Conservation (phyloP, 2,888 invertebrate genomes). For the Priocnemis perturbator region DNA sequence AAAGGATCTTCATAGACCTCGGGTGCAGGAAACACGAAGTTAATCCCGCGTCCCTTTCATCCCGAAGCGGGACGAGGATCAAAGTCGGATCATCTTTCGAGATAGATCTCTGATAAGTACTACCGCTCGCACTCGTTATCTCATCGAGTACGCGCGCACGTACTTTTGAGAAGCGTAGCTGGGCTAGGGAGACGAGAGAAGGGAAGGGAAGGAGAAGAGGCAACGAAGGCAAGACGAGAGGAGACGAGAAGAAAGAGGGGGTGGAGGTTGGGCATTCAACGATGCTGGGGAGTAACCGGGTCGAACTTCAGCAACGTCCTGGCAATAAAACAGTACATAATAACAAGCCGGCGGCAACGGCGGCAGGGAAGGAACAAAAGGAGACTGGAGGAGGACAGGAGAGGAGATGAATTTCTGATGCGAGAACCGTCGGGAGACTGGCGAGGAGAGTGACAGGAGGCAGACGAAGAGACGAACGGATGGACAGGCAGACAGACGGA, state of each 20-base stretch:
- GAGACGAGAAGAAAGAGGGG: neutral
- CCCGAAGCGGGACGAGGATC: constrained; percentile 11
- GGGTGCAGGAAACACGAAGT: constrained; percentile 16
- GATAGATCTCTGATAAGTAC: constrained; percentile 35
- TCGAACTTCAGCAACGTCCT: constrained; percentile 37
- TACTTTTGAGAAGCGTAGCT: neutral
- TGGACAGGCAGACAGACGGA: constrained; percentile 65
- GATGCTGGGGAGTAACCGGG: constrained; percentile 35
- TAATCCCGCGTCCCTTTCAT: constrained; percentile 30
- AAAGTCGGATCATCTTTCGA: constrained; percentile 29
- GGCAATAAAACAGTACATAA: constrained; percentile 56
- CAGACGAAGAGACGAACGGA: constrained; percentile 71
- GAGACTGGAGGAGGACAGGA: constrained; percentile 56
- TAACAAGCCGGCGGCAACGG: constrained; percentile 52
- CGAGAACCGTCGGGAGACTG: constrained; percentile 65
- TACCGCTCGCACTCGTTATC: constrained; percentile 27
- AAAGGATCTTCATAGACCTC: constrained; percentile 3
- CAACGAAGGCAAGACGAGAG: neutral
- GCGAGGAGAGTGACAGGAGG: constrained; percentile 68
- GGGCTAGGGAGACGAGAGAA: neutral
- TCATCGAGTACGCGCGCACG: constrained; percentile 2
- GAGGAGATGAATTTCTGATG: constrained; percentile 59
- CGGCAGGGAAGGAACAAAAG: constrained; percentile 57
- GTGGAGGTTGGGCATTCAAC: neutral
- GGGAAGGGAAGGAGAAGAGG: neutral